phyloP scores from a whole-genome alignment of 2,888 invertebrate genomes.

The Limnephilus marmoratus region DNA sequence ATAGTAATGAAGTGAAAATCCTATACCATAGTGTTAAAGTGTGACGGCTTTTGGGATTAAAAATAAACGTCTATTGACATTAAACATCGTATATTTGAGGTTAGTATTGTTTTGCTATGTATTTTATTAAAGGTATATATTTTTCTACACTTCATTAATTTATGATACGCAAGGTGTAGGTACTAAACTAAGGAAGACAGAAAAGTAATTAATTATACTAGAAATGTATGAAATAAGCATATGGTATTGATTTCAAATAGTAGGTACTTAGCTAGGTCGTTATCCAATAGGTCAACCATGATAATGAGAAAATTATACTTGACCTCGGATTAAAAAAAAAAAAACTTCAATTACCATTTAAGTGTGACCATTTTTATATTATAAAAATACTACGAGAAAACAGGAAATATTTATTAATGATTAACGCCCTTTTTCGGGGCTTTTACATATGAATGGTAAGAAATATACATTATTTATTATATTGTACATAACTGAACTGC shows the following conservation, averaged over 20 bases:
- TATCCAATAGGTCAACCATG: background rate
- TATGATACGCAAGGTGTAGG: background rate
- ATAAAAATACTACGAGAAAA: background rate
- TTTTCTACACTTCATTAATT: background rate
- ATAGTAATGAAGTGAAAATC: constrained; percentile 37
- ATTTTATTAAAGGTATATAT: background rate
- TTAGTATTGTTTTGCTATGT: constrained; percentile 17
- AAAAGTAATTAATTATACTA: background rate
- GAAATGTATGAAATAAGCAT: background rate
- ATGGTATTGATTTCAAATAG: background rate
- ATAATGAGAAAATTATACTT: background rate
- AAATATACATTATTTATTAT: no score
- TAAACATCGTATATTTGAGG: constrained; percentile 46
- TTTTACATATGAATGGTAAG: no score
- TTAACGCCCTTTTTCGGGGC: no score
- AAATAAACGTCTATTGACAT: constrained; percentile 46
- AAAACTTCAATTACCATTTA: background rate
- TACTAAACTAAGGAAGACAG: background rate
- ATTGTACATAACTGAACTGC: no score
- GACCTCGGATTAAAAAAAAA: background rate
- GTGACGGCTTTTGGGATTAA: constrained; percentile 61
- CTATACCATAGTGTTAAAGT: constrained; percentile 15
- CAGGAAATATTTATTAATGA: no score
- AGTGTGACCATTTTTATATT: background rate
- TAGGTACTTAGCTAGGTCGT: background rate